Percentiles rank a stretch among this genome's conserved stretches.
Evolutionary conservation across 2,797 vertebrate genomes (phyloP).

Genomic region (Galaxias olidus): DNA sequence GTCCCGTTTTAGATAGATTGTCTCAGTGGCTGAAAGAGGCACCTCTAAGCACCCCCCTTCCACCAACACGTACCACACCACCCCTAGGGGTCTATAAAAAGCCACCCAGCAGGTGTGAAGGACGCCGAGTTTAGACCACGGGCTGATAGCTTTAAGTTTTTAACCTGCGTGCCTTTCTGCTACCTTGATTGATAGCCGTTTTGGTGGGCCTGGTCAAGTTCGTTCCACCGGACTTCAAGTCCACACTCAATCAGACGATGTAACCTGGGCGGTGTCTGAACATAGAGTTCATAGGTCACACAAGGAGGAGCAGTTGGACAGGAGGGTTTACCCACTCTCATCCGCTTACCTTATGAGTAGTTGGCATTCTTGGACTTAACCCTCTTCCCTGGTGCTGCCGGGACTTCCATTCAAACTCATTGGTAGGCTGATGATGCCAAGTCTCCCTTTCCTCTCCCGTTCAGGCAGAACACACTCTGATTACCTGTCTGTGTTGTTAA

Average conservation of each 20-base stretch:
- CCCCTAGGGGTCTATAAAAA: slow-evolving; percentile 62
- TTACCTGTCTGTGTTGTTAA: background rate
- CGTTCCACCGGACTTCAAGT: background rate
- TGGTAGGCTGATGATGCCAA: slow-evolving; percentile 26
- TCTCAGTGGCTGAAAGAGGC: slow-evolving; percentile 12
- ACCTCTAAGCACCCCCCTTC: background rate
- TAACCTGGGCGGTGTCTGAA: background rate
- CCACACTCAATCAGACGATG: background rate
- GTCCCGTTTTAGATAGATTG: slow-evolving; percentile 26
- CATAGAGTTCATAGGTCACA: background rate
- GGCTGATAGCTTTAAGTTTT: slow-evolving; percentile 61
- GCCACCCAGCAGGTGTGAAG: slow-evolving; percentile 62
- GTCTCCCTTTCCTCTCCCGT: too few relatives aligned
- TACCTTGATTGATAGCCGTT: slow-evolving; percentile 49
- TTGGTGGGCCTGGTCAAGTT: background rate
- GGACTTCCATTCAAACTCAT: slow-evolving; percentile 30
- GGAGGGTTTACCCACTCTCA: background rate
- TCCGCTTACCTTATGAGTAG: slow-evolving; percentile 25
- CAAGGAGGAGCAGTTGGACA: slow-evolving; percentile 1
- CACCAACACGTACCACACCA: slow-evolving; percentile 4
- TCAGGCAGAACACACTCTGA: too few relatives aligned
- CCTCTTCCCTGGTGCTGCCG: slow-evolving; percentile 30
- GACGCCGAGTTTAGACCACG: slow-evolving; percentile 45
- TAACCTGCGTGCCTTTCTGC: slow-evolving; percentile 44
- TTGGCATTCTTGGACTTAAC: slow-evolving; percentile 34